Conservation (phyloP, 2,113 vertebrate species). For the Lutjanus erythropterus region DNA sequence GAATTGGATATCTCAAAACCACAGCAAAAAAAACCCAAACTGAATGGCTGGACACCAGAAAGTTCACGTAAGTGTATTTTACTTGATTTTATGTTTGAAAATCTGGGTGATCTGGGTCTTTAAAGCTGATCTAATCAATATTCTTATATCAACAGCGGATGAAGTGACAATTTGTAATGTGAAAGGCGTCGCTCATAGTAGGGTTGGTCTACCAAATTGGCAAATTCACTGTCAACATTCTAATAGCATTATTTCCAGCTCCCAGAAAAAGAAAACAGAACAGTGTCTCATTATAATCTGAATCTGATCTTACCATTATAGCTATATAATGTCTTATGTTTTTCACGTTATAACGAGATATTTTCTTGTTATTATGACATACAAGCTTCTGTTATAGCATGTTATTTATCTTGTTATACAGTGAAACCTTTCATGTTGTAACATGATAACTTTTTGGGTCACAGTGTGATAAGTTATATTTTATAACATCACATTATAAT, state of each 20-base stretch:
- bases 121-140: not conserved
- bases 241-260: not conserved
- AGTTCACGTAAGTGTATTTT: not conserved
- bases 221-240: not conserved
- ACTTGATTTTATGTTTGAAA: not conserved
- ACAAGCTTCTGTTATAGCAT: too few relatives aligned
- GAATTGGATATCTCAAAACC: constrained; percentile 11
- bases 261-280: not conserved
- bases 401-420: too few relatives aligned
- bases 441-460: too few relatives aligned
- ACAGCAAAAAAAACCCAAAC: not conserved
- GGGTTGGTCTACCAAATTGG: too few relatives aligned
- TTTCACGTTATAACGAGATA: too few relatives aligned
- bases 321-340: too few relatives aligned
- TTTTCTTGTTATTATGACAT: too few relatives aligned
- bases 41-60: not conserved
- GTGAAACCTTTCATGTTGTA: too few relatives aligned
- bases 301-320: too few relatives aligned
- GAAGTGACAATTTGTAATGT: not conserved
- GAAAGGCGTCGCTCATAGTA: not conserved
- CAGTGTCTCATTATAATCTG: too few relatives aligned
- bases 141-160: not conserved
- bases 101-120: not conserved
- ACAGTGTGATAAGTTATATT: too few relatives aligned
- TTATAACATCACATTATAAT: too few relatives aligned